Evolutionary conservation across 2,797 vertebrate genomes (phyloP).

Genomic region (Tachyglossus aculeatus): DNA sequence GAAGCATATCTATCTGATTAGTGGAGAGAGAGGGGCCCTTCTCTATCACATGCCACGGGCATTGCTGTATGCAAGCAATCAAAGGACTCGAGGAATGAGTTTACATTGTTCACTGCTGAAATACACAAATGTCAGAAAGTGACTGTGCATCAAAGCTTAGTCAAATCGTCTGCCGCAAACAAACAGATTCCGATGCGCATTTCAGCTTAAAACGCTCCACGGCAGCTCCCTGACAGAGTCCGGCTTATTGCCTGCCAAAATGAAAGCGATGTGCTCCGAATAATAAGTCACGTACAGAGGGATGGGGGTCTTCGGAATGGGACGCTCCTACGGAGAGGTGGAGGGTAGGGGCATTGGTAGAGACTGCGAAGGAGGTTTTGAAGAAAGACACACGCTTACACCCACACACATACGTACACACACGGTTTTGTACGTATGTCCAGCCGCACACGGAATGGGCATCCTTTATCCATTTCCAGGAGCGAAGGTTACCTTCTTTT

Average conservation of each 20-base stretch:
- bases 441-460: too few relatives aligned
- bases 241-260: constrained; percentile 68
- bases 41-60: constrained; percentile 81
- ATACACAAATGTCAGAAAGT: constrained; percentile 83
- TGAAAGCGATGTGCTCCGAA: constrained; percentile 61
- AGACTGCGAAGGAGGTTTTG: too few relatives aligned
- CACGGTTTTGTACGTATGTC: too few relatives aligned
- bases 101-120: constrained; percentile 82
- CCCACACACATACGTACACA: too few relatives aligned
- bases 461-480: too few relatives aligned
- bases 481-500: too few relatives aligned
- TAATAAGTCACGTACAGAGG: constrained; percentile 50
- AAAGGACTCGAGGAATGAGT: constrained; percentile 80
- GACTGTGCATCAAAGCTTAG: constrained; percentile 79
- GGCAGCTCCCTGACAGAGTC: constrained; percentile 58
- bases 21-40: constrained; percentile 79
- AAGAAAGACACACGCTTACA: too few relatives aligned
- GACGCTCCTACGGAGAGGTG: too few relatives aligned
- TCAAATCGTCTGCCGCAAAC: constrained; percentile 79
- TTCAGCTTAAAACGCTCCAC: constrained; percentile 66
- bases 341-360: too few relatives aligned
- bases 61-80: constrained; percentile 78
- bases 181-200: constrained; percentile 73
- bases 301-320: constrained; percentile 29
- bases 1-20: constrained; percentile 84